Evolutionary conservation across 2,113 vertebrate genomes (phyloP).

Genomic region (Hypomesus transpacificus): DNA sequence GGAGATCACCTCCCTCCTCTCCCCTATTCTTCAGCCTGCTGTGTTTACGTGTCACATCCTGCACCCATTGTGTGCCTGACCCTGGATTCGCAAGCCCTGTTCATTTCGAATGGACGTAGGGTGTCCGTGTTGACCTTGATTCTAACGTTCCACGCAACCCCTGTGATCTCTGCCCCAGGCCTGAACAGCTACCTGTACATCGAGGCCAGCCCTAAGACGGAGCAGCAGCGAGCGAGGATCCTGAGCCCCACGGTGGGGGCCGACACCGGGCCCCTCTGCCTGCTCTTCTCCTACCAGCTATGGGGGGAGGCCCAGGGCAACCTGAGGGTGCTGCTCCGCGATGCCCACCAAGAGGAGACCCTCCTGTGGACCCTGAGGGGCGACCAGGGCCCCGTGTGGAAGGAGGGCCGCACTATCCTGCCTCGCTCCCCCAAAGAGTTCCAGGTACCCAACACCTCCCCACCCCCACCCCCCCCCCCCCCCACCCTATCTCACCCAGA

Average conservation of each 20-base stretch:
- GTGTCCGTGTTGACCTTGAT: background rate
- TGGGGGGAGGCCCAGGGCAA: slow-evolving; percentile 79
- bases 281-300: slow-evolving; percentile 89
- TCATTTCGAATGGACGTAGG: background rate
- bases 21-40: slow-evolving; percentile 45
- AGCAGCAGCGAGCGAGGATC: slow-evolving; percentile 80
- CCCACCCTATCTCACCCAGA: background rate
- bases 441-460: slow-evolving; percentile 65
- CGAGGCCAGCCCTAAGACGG: slow-evolving; percentile 77
- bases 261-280: slow-evolving; percentile 82
- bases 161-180: slow-evolving; percentile 57
- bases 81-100: slow-evolving; percentile 27
- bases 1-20: slow-evolving; percentile 11
- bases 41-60: slow-evolving; percentile 57
- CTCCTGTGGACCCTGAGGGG: slow-evolving; percentile 84
- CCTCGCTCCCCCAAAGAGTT: slow-evolving; percentile 87
- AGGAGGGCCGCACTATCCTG: slow-evolving; percentile 87
- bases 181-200: slow-evolving; percentile 81
- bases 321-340: slow-evolving; percentile 78
- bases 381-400: slow-evolving; percentile 87
- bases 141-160: background rate
- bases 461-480: background rate
- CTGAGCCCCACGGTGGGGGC: slow-evolving; percentile 81
- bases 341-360: slow-evolving; percentile 80
- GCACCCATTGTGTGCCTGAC: slow-evolving; percentile 47